These are phyloP conservation scores for Stenotaenia linearis DNA, from an alignment of 2,888 invertebrate species.

Conservation along the genomic window DNA sequence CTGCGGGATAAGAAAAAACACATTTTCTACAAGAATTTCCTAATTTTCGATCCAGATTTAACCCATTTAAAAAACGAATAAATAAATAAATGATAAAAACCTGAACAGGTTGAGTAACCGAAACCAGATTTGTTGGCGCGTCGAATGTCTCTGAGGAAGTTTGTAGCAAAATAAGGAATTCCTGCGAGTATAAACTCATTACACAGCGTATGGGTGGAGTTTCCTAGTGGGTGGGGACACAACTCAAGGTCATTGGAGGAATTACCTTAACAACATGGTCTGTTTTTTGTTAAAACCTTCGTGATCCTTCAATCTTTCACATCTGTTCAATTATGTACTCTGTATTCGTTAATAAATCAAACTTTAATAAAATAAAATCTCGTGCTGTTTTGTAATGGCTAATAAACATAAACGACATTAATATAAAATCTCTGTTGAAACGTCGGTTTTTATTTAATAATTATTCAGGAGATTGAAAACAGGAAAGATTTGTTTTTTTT, in stretches of 20 bases:
- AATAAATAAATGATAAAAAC: background rate
- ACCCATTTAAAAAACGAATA: background rate
- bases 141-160: background rate
- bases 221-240: background rate
- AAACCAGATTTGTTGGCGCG: background rate
- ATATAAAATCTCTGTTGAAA: no score
- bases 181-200: background rate
- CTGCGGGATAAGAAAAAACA: background rate
- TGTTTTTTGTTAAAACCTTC: background rate
- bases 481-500: background rate
- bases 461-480: background rate
- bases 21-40: background rate
- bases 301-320: background rate
- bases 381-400: no score
- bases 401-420: no score
- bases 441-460: no score
- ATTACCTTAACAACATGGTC: background rate
- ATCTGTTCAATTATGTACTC: background rate
- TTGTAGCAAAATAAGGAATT: background rate
- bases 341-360: background rate
- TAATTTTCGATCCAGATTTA: background rate
- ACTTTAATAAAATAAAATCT: background rate
- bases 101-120: background rate
- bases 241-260: constrained; percentile 1
- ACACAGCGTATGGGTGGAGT: background rate